phyloP scores from a whole-genome alignment of 1,140 invertebrate genomes.

The Drosophila tani region DNA sequence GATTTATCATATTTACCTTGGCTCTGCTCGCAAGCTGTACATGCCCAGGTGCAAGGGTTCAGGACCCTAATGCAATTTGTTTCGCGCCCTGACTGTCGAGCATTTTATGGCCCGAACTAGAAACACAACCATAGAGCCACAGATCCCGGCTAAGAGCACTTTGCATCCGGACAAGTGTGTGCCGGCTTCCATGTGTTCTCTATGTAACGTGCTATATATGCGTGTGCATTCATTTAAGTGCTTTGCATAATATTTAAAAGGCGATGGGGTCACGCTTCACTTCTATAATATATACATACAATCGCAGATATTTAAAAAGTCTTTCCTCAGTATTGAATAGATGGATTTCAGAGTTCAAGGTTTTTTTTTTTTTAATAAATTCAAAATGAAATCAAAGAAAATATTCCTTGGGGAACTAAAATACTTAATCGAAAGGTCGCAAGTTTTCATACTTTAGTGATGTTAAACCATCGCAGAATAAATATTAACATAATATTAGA shows the following conservation, averaged over 20 bases:
- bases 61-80: conserved; percentile 78
- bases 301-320: conserved; percentile 3
- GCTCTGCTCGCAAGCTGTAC: conserved; percentile 38
- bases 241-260: conserved; percentile 67
- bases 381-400: neutral
- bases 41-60: conserved; percentile 76
- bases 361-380: too few relatives aligned
- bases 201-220: neutral
- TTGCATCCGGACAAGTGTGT: conserved; percentile 28
- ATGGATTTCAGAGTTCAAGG: conserved; percentile 23
- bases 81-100: conserved; percentile 69
- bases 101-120: conserved; percentile 71
- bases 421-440: neutral
- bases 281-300: conserved; percentile 9
- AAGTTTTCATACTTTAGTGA: neutral
- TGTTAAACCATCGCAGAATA: too few relatives aligned
- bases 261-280: conserved; percentile 16
- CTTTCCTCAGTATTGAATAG: neutral
- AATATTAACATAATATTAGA: too few relatives aligned
- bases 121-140: conserved; percentile 23
- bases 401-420: neutral
- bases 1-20: conserved; percentile 80
- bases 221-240: conserved; percentile 69
- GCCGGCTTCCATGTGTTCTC: conserved; percentile 12
- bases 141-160: conserved; percentile 35